These are phyloP conservation scores for Noctua comes DNA, from an alignment of 2,888 invertebrate genomes.

Conservation along the genomic window DNA sequence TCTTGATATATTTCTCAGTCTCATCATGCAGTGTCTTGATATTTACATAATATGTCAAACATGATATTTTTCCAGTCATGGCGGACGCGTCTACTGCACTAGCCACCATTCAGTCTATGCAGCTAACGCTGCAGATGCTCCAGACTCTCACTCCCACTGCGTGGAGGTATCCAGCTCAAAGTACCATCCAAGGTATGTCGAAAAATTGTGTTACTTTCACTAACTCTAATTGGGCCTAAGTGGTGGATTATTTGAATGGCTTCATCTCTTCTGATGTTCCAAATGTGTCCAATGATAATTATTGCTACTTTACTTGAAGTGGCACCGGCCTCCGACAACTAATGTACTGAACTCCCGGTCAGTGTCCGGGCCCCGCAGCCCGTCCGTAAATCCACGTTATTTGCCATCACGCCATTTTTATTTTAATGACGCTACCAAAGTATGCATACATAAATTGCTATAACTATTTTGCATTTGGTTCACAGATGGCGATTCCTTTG, in stretches of 20 bases:
- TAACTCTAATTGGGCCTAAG: not conserved
- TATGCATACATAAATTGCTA: not conserved
- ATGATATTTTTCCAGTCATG: slow-evolving; percentile 11
- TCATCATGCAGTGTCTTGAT: not conserved
- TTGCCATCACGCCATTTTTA: too few relatives aligned
- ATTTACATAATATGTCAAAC: not conserved
- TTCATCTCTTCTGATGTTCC: too few relatives aligned
- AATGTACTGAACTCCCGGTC: not conserved
- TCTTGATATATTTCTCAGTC: not conserved
- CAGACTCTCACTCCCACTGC: slow-evolving; percentile 13
- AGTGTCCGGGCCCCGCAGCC: not conserved
- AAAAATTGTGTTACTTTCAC: not conserved
- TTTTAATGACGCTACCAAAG: not conserved
- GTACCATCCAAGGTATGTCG: slow-evolving; percentile 1
- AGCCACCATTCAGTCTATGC: slow-evolving; percentile 28
- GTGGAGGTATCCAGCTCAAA: slow-evolving; percentile 15
- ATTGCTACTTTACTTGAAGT: not conserved
- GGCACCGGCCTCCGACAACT: not conserved
- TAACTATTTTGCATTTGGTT: not conserved
- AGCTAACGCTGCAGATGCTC: slow-evolving; percentile 25
- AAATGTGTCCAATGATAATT: not conserved
- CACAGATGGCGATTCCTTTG: slow-evolving; percentile 21
- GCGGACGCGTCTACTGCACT: slow-evolving; percentile 28
- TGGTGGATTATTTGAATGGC: not conserved
- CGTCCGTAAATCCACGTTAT: not conserved